Percentiles rank a stretch among this genome's conserved stretches.
Conservation (phyloP, 2,113 vertebrate genomes). For the Xerus inauris region DNA sequence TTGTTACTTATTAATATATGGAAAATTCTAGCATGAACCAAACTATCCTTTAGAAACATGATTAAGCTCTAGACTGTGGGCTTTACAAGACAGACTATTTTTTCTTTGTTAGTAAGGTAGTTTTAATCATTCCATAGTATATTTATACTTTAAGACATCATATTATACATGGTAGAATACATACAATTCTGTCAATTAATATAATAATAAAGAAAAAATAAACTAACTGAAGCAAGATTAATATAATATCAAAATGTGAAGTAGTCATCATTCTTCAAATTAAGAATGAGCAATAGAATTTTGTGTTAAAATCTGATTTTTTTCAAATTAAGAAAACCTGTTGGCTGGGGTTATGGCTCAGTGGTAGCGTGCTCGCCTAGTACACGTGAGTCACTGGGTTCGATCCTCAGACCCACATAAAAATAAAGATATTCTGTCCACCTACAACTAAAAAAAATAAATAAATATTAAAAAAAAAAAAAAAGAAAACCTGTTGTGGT, state of each 20-base stretch:
- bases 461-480: no score
- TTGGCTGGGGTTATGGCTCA: no score
- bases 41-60: background rate
- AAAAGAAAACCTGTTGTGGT: no score
- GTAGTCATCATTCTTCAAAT: background rate
- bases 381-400: no score
- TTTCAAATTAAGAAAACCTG: background rate
- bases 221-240: background rate
- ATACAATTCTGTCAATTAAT: no score
- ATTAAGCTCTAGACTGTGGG: no score
- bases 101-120: background rate
- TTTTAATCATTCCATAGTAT: background rate
- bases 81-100: background rate
- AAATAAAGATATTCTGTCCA: no score
- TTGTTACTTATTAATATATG: background rate
- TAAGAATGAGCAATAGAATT: background rate
- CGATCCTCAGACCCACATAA: no score
- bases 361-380: no score
- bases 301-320: background rate
- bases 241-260: background rate
- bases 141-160: background rate
- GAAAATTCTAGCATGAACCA: background rate
- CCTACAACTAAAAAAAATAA: no score
- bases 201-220: background rate
- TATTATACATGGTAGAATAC: background rate